These are phyloP conservation scores for Oscheius sp. DNA, from an alignment of 2,888 invertebrate species.

Conservation along the genomic window DNA sequence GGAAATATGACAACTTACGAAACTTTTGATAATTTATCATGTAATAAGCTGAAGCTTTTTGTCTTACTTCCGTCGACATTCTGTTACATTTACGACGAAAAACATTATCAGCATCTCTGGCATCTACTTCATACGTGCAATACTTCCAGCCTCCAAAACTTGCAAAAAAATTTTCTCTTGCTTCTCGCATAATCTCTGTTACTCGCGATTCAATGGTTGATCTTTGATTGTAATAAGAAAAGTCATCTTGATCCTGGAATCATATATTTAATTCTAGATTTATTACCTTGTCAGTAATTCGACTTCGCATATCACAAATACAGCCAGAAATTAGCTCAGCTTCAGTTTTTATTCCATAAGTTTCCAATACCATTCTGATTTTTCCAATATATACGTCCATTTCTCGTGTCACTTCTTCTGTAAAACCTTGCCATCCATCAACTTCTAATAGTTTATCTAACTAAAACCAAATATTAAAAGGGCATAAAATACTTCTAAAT, in stretches of 20 bases:
- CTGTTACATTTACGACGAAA: slow-evolving; percentile 35
- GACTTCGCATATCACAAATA: slow-evolving; percentile 43
- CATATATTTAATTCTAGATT: background rate
- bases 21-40: slow-evolving; percentile 41
- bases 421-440: slow-evolving; percentile 39
- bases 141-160: slow-evolving; percentile 33
- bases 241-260: slow-evolving; percentile 63
- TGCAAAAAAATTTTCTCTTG: slow-evolving; percentile 38
- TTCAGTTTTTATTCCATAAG: slow-evolving; percentile 55
- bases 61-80: slow-evolving; percentile 31
- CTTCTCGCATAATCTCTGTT: slow-evolving; percentile 41
- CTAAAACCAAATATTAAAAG: background rate
- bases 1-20: slow-evolving; percentile 31
- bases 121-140: slow-evolving; percentile 14
- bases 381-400: slow-evolving; percentile 48
- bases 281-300: slow-evolving; percentile 46
- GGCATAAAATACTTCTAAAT: slow-evolving; percentile 18
- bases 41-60: slow-evolving; percentile 49
- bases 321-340: slow-evolving; percentile 54
- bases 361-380: slow-evolving; percentile 45
- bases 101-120: slow-evolving; percentile 34
- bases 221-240: slow-evolving; percentile 63
- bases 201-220: slow-evolving; percentile 62
- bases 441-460: background rate
- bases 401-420: slow-evolving; percentile 25